Evolutionary conservation across 1,140 invertebrate genomes (phyloP), one percentile per base, ranked within the genome.

Genomic region (Ylistrum balloti): DNA sequence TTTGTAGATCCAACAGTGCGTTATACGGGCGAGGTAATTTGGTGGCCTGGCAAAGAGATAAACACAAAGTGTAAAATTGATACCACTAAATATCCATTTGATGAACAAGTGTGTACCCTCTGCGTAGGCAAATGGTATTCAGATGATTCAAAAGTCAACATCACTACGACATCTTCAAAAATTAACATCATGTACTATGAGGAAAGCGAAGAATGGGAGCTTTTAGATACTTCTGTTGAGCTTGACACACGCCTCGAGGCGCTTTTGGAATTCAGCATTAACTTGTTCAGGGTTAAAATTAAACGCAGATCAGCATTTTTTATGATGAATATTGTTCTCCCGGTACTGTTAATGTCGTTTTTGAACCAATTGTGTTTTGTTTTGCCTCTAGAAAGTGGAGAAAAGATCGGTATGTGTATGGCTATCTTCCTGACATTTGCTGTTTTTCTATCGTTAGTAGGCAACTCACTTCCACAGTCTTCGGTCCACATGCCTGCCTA

Each of bases 371-470:
- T 48, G n/a, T 88, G 87, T 22, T 48, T 45, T 28, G 38, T 88
- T 20, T 20, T 88, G 11, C 87, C 87, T 10, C 17, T 48, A 13
- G 87, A 38, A 48, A 56, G 38, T 20, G 87, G 87, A n/a, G 87
- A 88, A 32, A 88, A 88, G 48, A 45, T 48, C 33, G 87, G 87
- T 3, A 88, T 88, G 87, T 88, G 38, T 32, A 88, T 88, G 87
- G 35, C 87, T 45, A 41, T 88, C 22, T 88, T 88, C 33, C 87
- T 88, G 0, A 88, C 87, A 41, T 88, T 88, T 88, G 87, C 87
- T 1, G 87, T 88, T 15, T 88, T 41, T 17, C 38, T 33, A 13
- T 48, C 20, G 38, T 28, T 88, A 20, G 17, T 88, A 0, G 48
- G 87, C 13, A 56, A 88, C 22, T 48, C 34, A 1, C 41, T 88